A percentile compares a stretch with the other conserved stretches of the same genome.
phyloP scores from a whole-genome alignment of 2,113 vertebrate genomes.

The Bos indicus region DNA sequence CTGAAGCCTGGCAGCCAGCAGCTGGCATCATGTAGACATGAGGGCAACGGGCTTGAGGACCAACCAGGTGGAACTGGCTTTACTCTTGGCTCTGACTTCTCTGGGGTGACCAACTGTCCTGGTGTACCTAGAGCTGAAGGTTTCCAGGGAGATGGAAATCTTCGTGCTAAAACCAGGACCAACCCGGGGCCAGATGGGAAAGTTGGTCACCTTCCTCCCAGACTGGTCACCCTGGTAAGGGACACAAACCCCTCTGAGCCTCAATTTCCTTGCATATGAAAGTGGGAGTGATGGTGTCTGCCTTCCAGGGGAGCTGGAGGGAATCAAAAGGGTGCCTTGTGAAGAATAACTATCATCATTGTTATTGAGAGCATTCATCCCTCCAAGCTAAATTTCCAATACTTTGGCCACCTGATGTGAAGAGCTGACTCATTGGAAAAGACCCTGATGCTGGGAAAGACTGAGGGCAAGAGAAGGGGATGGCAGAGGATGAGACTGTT shows the following conservation, averaged over 20 bases:
- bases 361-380: not conserved
- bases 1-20: not conserved
- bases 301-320: not conserved
- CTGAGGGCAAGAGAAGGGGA: not conserved
- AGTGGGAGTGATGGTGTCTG: not conserved
- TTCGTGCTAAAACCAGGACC: not conserved
- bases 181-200: not conserved
- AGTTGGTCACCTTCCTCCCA: too few species aligned
- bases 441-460: not conserved
- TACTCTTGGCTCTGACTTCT: not conserved
- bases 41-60: not conserved
- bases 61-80: rapidly evolving
- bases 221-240: not conserved
- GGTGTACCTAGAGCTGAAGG: not conserved
- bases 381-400: not conserved
- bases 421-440: not conserved
- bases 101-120: not conserved
- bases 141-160: not conserved
- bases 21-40: not conserved
- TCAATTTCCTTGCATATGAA: not conserved
- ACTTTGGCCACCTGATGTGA: not conserved
- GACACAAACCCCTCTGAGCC: not conserved
- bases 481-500: not conserved
- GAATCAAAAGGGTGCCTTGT: rapidly evolving
- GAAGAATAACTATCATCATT: rapidly evolving